A percentile compares a stretch with the other conserved stretches of the same genome.
Conservation (phyloP, 2,113 vertebrate genomes). For the Periophthalmodon schlosseri region DNA sequence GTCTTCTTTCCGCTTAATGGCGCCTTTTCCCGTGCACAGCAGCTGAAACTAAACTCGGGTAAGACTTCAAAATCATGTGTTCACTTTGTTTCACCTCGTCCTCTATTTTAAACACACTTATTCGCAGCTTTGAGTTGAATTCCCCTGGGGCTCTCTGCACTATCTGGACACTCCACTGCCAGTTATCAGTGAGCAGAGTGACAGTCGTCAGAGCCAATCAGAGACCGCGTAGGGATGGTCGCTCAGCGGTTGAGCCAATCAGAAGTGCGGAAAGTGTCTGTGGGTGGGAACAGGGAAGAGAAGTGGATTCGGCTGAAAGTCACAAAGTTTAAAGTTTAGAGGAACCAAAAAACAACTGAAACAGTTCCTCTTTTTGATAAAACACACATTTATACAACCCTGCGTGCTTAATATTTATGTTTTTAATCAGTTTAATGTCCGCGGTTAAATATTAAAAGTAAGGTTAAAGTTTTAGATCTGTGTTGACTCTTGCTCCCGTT, state of each 20-base stretch:
- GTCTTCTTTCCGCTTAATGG: constrained; percentile 25
- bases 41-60: constrained; percentile 29
- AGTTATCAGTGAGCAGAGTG: constrained; percentile 16
- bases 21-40: not conserved
- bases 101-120: not conserved
- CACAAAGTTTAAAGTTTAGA: constrained; percentile 5
- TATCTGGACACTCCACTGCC: not conserved
- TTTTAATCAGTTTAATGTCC: not conserved
- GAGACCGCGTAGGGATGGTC: accelerated
- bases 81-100: not conserved
- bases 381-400: not conserved
- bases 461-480: not conserved
- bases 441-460: not conserved
- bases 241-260: not conserved
- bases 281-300: constrained; percentile 24
- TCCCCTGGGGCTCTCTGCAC: constrained; percentile 1
- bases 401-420: not conserved
- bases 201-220: constrained; percentile 33
- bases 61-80: not conserved
- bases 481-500: not conserved
- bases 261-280: not conserved
- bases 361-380: constrained; percentile 3
- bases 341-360: constrained; percentile 23
- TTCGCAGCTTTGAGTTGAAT: constrained; percentile 4
- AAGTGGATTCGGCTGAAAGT: not conserved